Evolutionary conservation across 2,797 vertebrate genomes (phyloP), one percentile per base, ranked within the genome.

Genomic region (Chelonia mydas): DNA sequence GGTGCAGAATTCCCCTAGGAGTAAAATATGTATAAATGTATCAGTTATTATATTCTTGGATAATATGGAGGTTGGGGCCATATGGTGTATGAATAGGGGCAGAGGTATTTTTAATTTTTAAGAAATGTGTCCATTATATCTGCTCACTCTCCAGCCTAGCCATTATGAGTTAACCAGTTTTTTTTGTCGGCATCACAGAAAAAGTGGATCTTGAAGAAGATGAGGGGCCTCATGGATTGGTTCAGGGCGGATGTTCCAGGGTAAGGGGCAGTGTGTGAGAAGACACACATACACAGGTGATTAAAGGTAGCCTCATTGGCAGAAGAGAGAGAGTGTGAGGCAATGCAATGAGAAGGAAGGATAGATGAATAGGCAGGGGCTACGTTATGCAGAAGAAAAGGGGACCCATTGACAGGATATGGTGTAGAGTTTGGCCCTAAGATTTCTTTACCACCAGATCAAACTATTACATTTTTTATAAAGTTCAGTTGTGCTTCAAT

Each of bases 401-500:
- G 61, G 16, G 61, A 65, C 16, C 33, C 61, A 65, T 17, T n/a
- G 61, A 5, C 33, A 27, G 59, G 47, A 15, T 11, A 2, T 77
- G 80, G 21, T 41, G 37, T 91, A 80, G 28, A 92, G 47, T 90
- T 65, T 81, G 84, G 31, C 81, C 41, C 25, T 25, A 2, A 61
- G 76, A 21, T 89, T 87, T 81, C 72, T 89, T 6, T 65, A 79
- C 11, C 59, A 25, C n/a, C 3, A 25, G 10, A 17, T 76, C 49
- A 21, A 5, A 3, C 19, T 33, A 25, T 74, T 86, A 37, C 2
- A 7, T 51, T 82, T 74, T 74, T 74, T 74, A 45, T 45, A 45
- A 74, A 45, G 41, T 45, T 89, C 28, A 47, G 47, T 23, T 89
- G 83, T 86, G 88, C 91, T 93, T 92, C 90, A 86, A 84, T 74